phyloP scores from a whole-genome alignment of 2,797 vertebrate genomes.

The Melanotaenia boesemani region DNA sequence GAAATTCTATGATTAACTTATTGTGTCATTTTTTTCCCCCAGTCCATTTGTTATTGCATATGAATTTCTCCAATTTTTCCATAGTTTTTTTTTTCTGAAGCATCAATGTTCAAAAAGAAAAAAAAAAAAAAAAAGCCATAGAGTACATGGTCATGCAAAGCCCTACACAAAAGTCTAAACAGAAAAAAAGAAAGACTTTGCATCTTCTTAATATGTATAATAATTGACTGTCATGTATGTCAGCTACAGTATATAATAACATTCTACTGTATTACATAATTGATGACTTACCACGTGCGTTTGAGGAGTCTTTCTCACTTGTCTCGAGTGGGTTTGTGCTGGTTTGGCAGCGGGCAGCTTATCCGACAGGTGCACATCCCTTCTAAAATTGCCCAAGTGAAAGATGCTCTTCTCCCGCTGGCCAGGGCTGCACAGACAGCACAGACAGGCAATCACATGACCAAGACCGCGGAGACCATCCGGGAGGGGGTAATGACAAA shows the following conservation, averaged over 20 bases:
- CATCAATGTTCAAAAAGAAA: background rate
- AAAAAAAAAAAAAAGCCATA: background rate
- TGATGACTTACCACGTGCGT: constrained; percentile 50
- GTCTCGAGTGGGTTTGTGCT: constrained; percentile 33
- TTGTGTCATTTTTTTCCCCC: background rate
- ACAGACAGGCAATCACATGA: constrained; percentile 75
- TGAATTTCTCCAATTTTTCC: background rate
- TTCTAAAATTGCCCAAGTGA: constrained; percentile 25
- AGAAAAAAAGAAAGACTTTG: constrained; percentile 7
- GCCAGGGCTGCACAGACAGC: constrained; percentile 53
- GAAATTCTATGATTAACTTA: background rate
- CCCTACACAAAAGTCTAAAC: constrained; percentile 19
- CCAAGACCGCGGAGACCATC: rapidly evolving
- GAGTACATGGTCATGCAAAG: background rate
- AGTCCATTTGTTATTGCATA: background rate
- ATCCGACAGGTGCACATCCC: constrained; percentile 63
- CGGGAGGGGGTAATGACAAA: constrained; percentile 51
- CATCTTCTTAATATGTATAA: constrained; percentile 1
- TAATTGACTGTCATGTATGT: background rate
- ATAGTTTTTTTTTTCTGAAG: background rate
- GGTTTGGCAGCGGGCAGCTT: constrained; percentile 35
- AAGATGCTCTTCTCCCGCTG: constrained; percentile 63
- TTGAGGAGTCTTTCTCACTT: constrained; percentile 40
- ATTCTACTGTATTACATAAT: background rate
- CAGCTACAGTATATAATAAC: background rate